Evolutionary conservation across 1,140 invertebrate genomes (phyloP).

Genomic region (Musca vetustissima): DNA sequence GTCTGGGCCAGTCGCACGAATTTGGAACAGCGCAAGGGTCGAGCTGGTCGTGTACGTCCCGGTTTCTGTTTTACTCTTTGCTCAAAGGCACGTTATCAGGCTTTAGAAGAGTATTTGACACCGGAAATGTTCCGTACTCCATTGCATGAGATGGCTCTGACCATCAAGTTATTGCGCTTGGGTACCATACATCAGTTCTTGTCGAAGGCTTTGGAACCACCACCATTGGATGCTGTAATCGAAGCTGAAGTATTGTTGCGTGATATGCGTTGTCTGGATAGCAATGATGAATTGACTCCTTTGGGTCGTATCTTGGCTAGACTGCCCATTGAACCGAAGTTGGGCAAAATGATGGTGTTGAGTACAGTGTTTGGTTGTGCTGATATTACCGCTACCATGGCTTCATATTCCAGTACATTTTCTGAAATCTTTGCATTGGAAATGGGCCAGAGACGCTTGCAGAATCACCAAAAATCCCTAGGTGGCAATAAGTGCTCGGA

Average conservation of each 20-base stretch:
- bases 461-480: slow-evolving; percentile 77
- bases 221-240: slow-evolving; percentile 91
- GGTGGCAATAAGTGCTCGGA: slow-evolving; percentile 87
- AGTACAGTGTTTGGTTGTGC: slow-evolving; percentile 84
- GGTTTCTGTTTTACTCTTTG: slow-evolving; percentile 91
- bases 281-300: slow-evolving; percentile 82
- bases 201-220: slow-evolving; percentile 90
- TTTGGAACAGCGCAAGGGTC: slow-evolving; percentile 83
- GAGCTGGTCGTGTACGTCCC: slow-evolving; percentile 84
- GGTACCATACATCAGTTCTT: slow-evolving; percentile 90
- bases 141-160: slow-evolving; percentile 84
- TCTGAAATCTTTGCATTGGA: slow-evolving; percentile 83
- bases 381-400: slow-evolving; percentile 89
- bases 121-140: slow-evolving; percentile 96
- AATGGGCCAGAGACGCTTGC: slow-evolving; percentile 68
- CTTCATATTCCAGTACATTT: slow-evolving; percentile 90
- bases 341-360: slow-evolving; percentile 94
- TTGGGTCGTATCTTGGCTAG: slow-evolving; percentile 90
- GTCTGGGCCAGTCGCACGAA: slow-evolving; percentile 93
- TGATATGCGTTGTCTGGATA: slow-evolving; percentile 88
- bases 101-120: slow-evolving; percentile 86
- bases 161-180: slow-evolving; percentile 76
- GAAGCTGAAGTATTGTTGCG: slow-evolving; percentile 75
- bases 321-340: slow-evolving; percentile 86
- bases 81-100: slow-evolving; percentile 70